phyloP scores from a whole-genome alignment of 2,888 invertebrate genomes.

The Norana najaformis region DNA sequence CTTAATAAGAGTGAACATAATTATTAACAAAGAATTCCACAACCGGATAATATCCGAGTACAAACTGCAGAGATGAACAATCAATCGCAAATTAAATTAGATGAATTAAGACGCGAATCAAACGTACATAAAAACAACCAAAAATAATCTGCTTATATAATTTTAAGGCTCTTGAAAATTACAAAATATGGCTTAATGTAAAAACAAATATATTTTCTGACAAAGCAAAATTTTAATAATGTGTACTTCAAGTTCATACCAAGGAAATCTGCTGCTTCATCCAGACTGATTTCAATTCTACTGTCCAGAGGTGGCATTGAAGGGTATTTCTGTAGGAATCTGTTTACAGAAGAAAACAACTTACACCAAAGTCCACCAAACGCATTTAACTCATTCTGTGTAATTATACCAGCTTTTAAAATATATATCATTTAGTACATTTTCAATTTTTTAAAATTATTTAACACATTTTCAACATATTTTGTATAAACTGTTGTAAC shows the following conservation, averaged over 20 bases:
- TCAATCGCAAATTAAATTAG: neutral
- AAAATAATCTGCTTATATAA: too few relatives aligned
- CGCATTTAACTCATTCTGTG: neutral
- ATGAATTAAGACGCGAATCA: neutral
- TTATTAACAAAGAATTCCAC: neutral
- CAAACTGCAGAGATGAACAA: neutral
- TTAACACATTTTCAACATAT: too few relatives aligned
- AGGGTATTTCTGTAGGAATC: slow-evolving; percentile 55
- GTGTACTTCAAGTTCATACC: neutral
- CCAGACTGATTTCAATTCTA: slow-evolving; percentile 68
- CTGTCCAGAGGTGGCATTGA: slow-evolving; percentile 61
- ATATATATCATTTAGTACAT: neutral
- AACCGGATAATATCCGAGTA: neutral
- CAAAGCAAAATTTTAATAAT: too few relatives aligned
- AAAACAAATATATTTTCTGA: neutral
- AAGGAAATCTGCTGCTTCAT: slow-evolving; percentile 60
- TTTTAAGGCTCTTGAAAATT: neutral
- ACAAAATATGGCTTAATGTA: neutral
- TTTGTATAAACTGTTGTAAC: too few relatives aligned
- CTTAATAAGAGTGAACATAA: neutral
- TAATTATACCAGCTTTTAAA: neutral
- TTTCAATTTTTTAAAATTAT: neutral
- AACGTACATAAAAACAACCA: neutral
- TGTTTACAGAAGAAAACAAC: slow-evolving; percentile 30
- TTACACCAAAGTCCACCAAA: neutral